Evolutionary conservation across 2,113 vertebrate species (phyloP).

Genomic region (Raja brachyura): DNA sequence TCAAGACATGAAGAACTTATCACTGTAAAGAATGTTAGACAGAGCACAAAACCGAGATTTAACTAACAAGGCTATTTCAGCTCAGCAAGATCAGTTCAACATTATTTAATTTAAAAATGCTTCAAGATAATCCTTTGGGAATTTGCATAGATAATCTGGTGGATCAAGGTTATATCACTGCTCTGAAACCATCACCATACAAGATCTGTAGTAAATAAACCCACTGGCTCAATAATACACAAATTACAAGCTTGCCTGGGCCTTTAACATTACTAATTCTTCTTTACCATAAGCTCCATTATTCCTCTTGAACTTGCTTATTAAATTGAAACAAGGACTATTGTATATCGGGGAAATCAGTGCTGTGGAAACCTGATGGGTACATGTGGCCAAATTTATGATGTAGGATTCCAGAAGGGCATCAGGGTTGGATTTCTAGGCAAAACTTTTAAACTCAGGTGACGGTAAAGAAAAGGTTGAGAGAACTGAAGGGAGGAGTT

Average conservation of each 20-base stretch:
- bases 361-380: background rate
- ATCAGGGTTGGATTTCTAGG: background rate
- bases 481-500: too few relatives aligned
- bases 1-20: background rate
- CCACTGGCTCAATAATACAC: background rate
- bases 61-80: background rate
- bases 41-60: background rate
- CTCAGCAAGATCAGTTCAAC: background rate
- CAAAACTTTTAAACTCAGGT: background rate
- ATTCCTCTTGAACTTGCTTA: background rate
- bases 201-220: background rate
- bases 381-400: background rate
- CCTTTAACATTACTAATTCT: background rate
- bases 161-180: background rate
- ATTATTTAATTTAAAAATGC: background rate
- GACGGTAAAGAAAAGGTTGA: too few relatives aligned
- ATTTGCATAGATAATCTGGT: background rate
- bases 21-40: background rate
- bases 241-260: background rate
- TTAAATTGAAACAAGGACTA: background rate
- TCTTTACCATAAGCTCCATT: background rate
- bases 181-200: background rate
- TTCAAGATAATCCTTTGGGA: background rate
- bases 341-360: background rate
- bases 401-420: background rate